Evolutionary conservation across 2,888 invertebrate genomes (phyloP), one percentile per base, ranked within the genome.

Genomic region (Lithophane leautieri): DNA sequence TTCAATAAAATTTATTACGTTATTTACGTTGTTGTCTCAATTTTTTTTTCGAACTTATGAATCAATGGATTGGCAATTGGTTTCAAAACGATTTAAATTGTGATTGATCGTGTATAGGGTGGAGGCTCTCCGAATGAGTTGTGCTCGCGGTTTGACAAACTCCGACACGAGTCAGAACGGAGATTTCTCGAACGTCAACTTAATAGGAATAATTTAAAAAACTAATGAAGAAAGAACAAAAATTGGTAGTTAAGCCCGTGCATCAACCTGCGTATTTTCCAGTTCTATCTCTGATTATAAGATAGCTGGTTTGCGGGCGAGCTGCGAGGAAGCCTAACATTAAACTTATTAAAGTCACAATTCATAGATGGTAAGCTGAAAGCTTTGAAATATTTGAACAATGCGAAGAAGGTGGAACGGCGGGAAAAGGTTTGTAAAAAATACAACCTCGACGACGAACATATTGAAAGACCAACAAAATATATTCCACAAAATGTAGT

Each of bases 381-480:
- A 62, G 25, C 25, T 28, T 71, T 71, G 25, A 40, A 61, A 52
- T 34, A 25, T 60, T 25, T 7, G 4, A 40, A 4, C n/a, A 34
- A 50, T 34, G 47, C 28, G 14, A 22, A 19, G 40, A 44, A 28
- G 0, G 14, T n/a, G 14, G 6, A 42, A 47, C n/a, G 28, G 7
- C 14, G n/a, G 47, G n/a, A 61, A 72, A 42, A 79, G 1, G n/a
- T 60, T 22, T 8, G n/a, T 44, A 19, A 65, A 28, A 25, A 42
- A 28, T 58, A 16, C 19, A 42, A 60, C n/a, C 22, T 44, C 28
- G 12, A 16, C 22, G 60, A 56, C 14, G 44, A 63, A 14, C 12
- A 42, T 7, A 42, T 22, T 50, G 14, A 25, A 52, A 73, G n/a
- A 78, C 28, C 16, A 61, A 52, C 60, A 25, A 65, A 61, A 4